A percentile compares a stretch with the other conserved stretches of the same genome.
phyloP scores from a whole-genome alignment of 2,113 vertebrate genomes.

The Eidolon helvum region DNA sequence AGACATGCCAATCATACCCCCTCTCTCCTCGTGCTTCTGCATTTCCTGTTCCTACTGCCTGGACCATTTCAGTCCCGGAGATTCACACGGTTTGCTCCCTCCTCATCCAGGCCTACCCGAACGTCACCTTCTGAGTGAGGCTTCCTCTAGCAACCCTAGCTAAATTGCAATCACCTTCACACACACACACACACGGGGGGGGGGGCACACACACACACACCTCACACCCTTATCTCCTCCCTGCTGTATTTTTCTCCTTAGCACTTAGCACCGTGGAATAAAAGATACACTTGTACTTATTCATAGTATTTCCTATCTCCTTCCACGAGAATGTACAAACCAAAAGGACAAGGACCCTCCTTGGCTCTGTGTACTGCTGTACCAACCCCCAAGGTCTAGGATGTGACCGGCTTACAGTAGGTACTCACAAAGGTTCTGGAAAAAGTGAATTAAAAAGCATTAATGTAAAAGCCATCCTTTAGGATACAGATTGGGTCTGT shows the following conservation, averaged over 20 bases:
- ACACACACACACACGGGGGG: not conserved
- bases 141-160: not conserved
- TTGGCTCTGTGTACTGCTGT: not conserved
- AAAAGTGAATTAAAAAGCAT: not conserved
- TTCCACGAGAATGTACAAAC: not conserved
- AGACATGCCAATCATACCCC: not conserved
- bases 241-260: not conserved
- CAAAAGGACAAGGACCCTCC: not conserved
- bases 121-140: not conserved
- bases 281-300: not conserved
- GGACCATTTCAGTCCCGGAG: not conserved
- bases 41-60: not conserved
- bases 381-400: not conserved
- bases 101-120: not conserved
- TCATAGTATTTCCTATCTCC: not conserved
- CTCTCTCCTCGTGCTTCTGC: not conserved
- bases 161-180: not conserved
- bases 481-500: not conserved
- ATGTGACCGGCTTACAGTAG: rapidly evolving
- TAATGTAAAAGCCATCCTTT: not conserved
- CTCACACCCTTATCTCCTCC: not conserved
- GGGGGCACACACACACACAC: too few species aligned
- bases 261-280: not conserved
- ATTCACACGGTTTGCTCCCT: not conserved
- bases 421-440: not conserved